Percentiles rank a stretch among this genome's conserved stretches.
These are phyloP conservation scores for Apantesis nais DNA, from an alignment of 2,888 invertebrate species.

Conservation along the genomic window DNA sequence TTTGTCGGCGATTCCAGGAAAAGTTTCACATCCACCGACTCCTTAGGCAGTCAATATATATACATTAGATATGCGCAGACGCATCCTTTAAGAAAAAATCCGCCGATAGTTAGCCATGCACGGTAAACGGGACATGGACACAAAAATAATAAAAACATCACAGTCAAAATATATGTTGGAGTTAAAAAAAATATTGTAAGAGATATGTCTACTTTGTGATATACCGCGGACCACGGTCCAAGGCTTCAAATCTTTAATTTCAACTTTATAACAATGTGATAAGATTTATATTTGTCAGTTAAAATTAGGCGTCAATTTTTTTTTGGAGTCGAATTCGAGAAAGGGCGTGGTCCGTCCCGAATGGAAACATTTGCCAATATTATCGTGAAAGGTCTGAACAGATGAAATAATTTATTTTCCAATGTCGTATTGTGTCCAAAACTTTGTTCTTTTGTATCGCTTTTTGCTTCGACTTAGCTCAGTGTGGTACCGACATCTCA, in stretches of 20 bases:
- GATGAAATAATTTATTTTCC: conserved; percentile 85
- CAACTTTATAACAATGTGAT: conserved; percentile 31
- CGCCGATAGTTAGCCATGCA: conserved; percentile 69
- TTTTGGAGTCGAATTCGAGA: conserved; percentile 62
- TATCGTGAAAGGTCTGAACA: conserved; percentile 84
- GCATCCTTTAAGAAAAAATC: conserved; percentile 72
- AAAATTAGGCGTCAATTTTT: conserved; percentile 41
- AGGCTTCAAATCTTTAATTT: conserved; percentile 23
- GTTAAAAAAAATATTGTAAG: conserved; percentile 71
- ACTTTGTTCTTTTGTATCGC: conserved; percentile 78
- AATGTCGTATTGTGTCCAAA: conserved; percentile 83
- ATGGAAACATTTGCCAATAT: conserved; percentile 86
- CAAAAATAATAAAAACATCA: conserved; percentile 86
- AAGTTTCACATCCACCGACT: conserved; percentile 45
- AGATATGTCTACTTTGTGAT: conserved; percentile 80
- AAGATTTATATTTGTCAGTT: conserved; percentile 31
- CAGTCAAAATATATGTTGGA: conserved; percentile 85
- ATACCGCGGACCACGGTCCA: conserved; percentile 69
- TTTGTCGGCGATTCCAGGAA: conserved; percentile 80
- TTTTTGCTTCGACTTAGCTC: conserved; percentile 80
- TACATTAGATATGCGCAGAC: conserved; percentile 68
- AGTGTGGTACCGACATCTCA: conserved; percentile 78
- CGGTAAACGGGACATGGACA: conserved; percentile 71
- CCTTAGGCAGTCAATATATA: conserved; percentile 46
- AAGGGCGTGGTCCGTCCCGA: conserved; percentile 82